Conservation (phyloP, 35 echinoderm and acorn worm genomes). For the Acanthaster planci region DNA sequence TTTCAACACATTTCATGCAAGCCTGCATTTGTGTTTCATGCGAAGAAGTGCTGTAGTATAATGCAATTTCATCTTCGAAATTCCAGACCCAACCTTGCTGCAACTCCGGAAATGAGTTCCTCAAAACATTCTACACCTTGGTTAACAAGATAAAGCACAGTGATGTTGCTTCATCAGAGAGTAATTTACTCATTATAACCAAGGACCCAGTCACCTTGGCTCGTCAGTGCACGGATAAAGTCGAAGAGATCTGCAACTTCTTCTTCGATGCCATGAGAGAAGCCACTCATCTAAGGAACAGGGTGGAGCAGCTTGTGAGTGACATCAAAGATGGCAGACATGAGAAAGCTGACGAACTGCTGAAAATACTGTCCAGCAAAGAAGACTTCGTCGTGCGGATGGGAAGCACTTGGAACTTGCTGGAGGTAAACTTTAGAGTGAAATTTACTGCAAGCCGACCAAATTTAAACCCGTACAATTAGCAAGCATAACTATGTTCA, state of each 20-base stretch:
- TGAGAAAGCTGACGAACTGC: background rate
- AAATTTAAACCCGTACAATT: no score
- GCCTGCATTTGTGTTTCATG: no score
- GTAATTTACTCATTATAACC: background rate
- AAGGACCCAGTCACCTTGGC: background rate
- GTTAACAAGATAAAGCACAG: constrained; percentile 6
- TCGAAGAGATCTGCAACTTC: constrained; percentile 1
- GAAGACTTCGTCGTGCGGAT: background rate
- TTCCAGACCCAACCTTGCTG: background rate
- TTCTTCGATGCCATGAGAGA: background rate
- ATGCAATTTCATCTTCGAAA: no score
- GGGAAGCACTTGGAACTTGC: background rate
- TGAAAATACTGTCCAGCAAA: background rate
- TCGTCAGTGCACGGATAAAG: constrained; percentile 7
- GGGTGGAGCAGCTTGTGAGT: background rate
- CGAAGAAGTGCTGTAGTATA: no score
- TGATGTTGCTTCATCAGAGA: background rate
- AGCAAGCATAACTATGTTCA: no score
- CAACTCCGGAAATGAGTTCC: background rate
- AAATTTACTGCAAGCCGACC: no score
- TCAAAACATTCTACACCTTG: background rate
- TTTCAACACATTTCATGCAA: no score
- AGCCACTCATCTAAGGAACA: background rate
- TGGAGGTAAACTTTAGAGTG: background rate
- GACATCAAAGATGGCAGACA: background rate